Conservation (phyloP, 2,797 vertebrate genomes). For the Apogon hyalosoma region DNA sequence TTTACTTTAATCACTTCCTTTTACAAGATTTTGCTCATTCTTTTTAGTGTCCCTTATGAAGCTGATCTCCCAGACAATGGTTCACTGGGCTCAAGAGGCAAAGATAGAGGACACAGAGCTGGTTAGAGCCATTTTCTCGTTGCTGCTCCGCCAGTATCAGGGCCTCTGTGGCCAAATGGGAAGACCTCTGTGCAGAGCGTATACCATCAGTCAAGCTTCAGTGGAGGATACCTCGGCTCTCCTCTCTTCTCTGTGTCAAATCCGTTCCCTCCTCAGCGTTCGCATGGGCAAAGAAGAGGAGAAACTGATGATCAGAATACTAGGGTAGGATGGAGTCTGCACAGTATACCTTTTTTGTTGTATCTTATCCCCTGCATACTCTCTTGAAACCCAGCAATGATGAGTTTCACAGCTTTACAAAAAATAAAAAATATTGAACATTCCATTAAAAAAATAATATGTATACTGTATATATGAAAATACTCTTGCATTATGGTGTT, state of each 20-base stretch:
- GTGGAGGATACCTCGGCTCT: slow-evolving; percentile 92
- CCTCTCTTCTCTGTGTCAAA: slow-evolving; percentile 91
- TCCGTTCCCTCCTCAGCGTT: slow-evolving; percentile 93
- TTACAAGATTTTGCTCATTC: background rate
- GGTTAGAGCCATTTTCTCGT: slow-evolving; percentile 90
- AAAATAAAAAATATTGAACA: too few relatives aligned
- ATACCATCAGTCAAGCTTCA: slow-evolving; percentile 91
- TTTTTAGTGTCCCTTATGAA: slow-evolving; percentile 89
- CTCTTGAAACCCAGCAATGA: background rate
- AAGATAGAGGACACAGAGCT: slow-evolving; percentile 90
- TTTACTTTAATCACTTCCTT: slow-evolving; percentile 1
- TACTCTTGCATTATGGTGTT: too few relatives aligned
- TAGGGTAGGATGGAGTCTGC: slow-evolving; percentile 85
- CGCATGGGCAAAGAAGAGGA: slow-evolving; percentile 96
- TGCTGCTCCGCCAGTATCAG: slow-evolving; percentile 92
- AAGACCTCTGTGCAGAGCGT: slow-evolving; percentile 87
- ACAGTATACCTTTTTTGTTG: background rate
- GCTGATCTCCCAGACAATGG: slow-evolving; percentile 92
- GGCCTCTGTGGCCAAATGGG: slow-evolving; percentile 89
- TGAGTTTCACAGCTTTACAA: too few relatives aligned
- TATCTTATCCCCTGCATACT: background rate
- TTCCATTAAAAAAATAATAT: too few relatives aligned
- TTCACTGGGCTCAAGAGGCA: slow-evolving; percentile 92
- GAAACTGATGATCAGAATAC: slow-evolving; percentile 93
- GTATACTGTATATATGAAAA: too few relatives aligned